Evolutionary conservation across 2,113 vertebrate genomes (phyloP).

Genomic region (Ellobius talpinus): DNA sequence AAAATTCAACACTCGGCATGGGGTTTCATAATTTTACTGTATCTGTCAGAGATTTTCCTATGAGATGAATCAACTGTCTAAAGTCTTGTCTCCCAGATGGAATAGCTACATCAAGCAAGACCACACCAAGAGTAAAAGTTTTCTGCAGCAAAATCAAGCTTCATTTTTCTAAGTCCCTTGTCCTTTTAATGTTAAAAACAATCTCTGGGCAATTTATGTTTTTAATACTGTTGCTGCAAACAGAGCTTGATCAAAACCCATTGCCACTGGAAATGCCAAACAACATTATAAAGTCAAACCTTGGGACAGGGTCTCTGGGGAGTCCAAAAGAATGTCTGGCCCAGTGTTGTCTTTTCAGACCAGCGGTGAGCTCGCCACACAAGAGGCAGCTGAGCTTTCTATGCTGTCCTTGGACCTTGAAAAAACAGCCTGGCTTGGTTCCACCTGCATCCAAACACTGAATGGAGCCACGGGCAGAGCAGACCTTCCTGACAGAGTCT

Average conservation of each 20-base stretch:
- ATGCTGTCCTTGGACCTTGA: not conserved
- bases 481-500: not conserved
- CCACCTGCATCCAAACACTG: not conserved
- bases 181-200: constrained; percentile 61
- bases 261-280: not conserved
- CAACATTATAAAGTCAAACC: constrained; percentile 8
- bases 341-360: not conserved
- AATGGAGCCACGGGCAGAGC: fast-evolving
- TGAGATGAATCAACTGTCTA: constrained; percentile 61
- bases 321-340: not conserved
- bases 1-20: constrained; percentile 47
- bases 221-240: constrained; percentile 71
- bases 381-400: not conserved
- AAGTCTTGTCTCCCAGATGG: not conserved
- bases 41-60: not conserved
- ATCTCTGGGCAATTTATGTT: constrained; percentile 60
- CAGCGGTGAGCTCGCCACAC: not conserved
- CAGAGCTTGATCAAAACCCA: constrained; percentile 52
- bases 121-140: constrained; percentile 29
- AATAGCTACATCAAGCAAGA: not conserved
- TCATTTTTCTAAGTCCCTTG: constrained; percentile 57
- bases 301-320: not conserved
- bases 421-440: not conserved
- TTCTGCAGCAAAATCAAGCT: constrained; percentile 66
- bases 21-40: constrained; percentile 55